Conservation (phyloP, 2,797 vertebrate genomes). For the Setipinna tenuifilis region DNA sequence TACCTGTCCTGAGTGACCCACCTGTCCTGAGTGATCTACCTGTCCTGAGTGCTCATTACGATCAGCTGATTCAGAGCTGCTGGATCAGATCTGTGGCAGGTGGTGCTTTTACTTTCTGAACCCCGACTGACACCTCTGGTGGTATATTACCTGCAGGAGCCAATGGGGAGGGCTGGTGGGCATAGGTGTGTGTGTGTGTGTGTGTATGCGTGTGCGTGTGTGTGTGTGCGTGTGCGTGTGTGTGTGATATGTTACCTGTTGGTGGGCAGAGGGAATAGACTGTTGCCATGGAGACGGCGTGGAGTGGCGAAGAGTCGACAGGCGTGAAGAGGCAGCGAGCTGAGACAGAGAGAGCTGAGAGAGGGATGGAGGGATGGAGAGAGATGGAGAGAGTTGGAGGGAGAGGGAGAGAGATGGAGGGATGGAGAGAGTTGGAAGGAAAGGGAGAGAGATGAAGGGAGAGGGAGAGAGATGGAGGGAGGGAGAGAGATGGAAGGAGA, state of each 20-base stretch:
- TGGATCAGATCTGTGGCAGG: too few species aligned
- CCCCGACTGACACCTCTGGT: too few species aligned
- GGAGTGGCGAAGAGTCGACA: conserved; percentile 68
- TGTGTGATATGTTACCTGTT: conserved; percentile 78
- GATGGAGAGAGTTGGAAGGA: conserved; percentile 4
- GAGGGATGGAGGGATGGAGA: conserved; percentile 23
- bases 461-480: too few species aligned
- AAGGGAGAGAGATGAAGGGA: not conserved
- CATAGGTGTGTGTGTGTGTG: conserved; percentile 30
- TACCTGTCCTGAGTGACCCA: too few species aligned
- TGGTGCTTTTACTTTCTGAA: too few species aligned
- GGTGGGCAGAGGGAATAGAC: conserved; percentile 69
- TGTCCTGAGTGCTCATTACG: conserved; percentile 28
- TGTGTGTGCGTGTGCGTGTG: too few species aligned
- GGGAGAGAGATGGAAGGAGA: too few species aligned
- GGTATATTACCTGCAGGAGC: too few species aligned
- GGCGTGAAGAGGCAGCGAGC: conserved; percentile 76
- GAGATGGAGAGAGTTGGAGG: conserved; percentile 18
- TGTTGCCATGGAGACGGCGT: conserved; percentile 64
- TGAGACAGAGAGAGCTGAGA: conserved; percentile 89
- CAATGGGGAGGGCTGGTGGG: too few species aligned
- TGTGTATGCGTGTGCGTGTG: conserved; percentile 35
- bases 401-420: conserved; percentile 6
- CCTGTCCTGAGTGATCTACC: too few species aligned
- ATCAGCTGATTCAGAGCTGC: too few species aligned